A percentile compares a stretch with the other conserved stretches of the same genome.
Conservation (phyloP, 1,140 invertebrate genomes). For the Gryllus bimaculatus region DNA sequence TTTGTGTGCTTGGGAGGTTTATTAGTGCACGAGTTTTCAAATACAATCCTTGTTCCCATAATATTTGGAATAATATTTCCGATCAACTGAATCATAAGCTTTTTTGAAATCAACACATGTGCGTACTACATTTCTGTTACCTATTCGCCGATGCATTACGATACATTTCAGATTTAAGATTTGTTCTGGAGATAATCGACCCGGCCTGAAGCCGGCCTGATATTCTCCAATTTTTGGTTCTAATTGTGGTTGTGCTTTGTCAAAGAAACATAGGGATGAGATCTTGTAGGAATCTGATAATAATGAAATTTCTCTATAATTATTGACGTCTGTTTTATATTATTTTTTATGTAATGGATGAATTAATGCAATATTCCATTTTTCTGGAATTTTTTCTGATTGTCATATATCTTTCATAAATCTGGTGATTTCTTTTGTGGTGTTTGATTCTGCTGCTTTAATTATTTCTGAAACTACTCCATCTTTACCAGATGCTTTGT, state of each 20-base stretch:
- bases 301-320: constrained; percentile 21
- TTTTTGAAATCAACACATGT: constrained; percentile 19
- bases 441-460: constrained; percentile 11
- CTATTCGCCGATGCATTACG: constrained; percentile 8
- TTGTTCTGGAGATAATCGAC: constrained; percentile 18
- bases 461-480: constrained; percentile 9
- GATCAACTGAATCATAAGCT: constrained; percentile 19
- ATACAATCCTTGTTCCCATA: constrained; percentile 14
- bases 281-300: constrained; percentile 22
- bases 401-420: constrained; percentile 18
- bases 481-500: constrained; percentile 18
- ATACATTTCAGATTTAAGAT: constrained; percentile 17
- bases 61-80: constrained; percentile 13
- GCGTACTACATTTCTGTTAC: not conserved
- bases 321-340: constrained; percentile 18
- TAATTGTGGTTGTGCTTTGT: constrained; percentile 11
- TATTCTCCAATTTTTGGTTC: constrained; percentile 21
- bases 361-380: constrained; percentile 25
- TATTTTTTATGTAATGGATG: constrained; percentile 23
- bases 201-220: constrained; percentile 15
- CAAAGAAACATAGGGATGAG: constrained; percentile 12
- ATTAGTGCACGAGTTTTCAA: constrained; percentile 15
- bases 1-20: not conserved
- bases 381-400: constrained; percentile 23
- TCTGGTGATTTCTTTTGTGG: constrained; percentile 14